Conservation (phyloP, 2,113 vertebrate genomes). For the Stigmatopora argus region DNA sequence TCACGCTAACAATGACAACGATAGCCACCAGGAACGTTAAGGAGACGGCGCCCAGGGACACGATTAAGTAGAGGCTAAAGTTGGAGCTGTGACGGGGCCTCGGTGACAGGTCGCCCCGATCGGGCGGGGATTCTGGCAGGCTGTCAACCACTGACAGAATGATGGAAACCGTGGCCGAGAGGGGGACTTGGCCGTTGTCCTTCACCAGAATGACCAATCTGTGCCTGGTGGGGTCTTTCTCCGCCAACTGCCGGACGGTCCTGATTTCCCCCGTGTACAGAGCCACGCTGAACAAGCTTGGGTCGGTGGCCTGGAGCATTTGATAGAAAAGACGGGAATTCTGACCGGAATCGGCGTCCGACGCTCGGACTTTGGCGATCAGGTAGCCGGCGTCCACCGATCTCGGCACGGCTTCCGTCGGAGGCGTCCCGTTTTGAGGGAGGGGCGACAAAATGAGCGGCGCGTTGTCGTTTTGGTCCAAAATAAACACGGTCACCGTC, state of each 20-base stretch:
- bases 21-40: slow-evolving; percentile 82
- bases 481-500: slow-evolving; percentile 70
- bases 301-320: slow-evolving; percentile 74
- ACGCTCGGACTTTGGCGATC: slow-evolving; percentile 69
- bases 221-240: slow-evolving; percentile 74
- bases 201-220: slow-evolving; percentile 77
- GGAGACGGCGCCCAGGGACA: slow-evolving; percentile 79
- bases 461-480: slow-evolving; percentile 82
- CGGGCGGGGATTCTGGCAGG: slow-evolving; percentile 75
- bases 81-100: slow-evolving; percentile 68
- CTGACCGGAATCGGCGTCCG: slow-evolving; percentile 75
- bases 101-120: slow-evolving; percentile 75
- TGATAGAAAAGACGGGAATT: slow-evolving; percentile 80
- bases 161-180: slow-evolving; percentile 84
- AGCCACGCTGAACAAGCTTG: slow-evolving; percentile 75
- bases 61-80: slow-evolving; percentile 78
- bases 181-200: slow-evolving; percentile 81
- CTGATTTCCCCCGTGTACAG: slow-evolving; percentile 77
- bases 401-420: slow-evolving; percentile 65
- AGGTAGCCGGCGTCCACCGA: slow-evolving; percentile 74
- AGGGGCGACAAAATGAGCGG: slow-evolving; percentile 72
- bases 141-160: slow-evolving; percentile 84
- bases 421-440: slow-evolving; percentile 64
- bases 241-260: slow-evolving; percentile 75
- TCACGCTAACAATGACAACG: slow-evolving; percentile 75